Evolutionary conservation across 1,140 invertebrate genomes (phyloP), one percentile per base, ranked within the genome.

Genomic region (Xylocopa sonorina): DNA sequence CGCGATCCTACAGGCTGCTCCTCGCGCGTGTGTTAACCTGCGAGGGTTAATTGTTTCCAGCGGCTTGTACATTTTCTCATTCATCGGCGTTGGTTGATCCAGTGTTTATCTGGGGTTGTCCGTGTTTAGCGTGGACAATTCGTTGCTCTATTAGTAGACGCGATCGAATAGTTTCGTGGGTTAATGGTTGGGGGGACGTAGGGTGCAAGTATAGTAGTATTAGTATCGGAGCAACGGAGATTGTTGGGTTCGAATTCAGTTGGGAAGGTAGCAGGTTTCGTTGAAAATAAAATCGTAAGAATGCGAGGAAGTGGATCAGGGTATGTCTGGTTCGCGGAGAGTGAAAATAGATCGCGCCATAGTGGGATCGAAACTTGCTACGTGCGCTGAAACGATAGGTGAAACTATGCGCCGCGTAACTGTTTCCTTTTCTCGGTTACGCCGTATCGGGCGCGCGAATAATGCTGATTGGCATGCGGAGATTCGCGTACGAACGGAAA

Each of bases 351-450:
- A 14, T 57, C 1, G 38, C 32, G 53, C 32, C 46, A 46, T 58
- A 48, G 55, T 41, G n/a, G 32, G 48, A 7, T 2, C 16, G 24
- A 21, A 24, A 0, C 34, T 16, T 1, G 4, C 38, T 76, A 76
- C 55, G 66, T 71, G 67, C 55, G 34, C 14, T 12, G 63, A 55
- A 57, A 24, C 50, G 55, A 32, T 83, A 74, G 82, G 83, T 68
- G 67, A 63, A 57, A 69, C 57, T 68, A 64, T 81, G 64, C 24
- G 32, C 29, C 34, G 29, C 14, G 29, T 85, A 85, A 85, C 84
- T 79, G 84, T 85, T 85, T 60, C 53, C 77, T 77, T 81, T 68
- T 84, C 77, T 67, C 73, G 57, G 71, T n/a, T 71, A n/a, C 6
- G 9, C 83, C 83, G 55, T 84, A 85, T 75, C 66, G 69, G 50